Evolutionary conservation across 2,888 invertebrate genomes (phyloP), one percentile per base, ranked within the genome.

Genomic region (Halictus quadricinctus): DNA sequence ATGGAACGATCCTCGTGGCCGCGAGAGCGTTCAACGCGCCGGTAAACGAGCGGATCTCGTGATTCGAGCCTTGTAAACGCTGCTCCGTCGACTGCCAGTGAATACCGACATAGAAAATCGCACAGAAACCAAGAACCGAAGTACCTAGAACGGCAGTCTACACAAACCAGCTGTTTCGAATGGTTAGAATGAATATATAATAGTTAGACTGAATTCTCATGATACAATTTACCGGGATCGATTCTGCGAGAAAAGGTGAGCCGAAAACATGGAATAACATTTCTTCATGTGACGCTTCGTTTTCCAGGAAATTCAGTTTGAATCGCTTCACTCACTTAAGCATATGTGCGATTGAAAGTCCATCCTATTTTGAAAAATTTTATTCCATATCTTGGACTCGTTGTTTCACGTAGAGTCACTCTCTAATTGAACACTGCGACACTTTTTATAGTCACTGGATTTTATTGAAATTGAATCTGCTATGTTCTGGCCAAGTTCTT

Each of bases 41-140:
- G 80, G 86, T 86, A 88, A 90, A 90, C 88, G 86, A 88, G 88
- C 85, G 81, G 78, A 88, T 73, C 66, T 29, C 60, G 60, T 64
- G 60, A 64, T 64, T 13, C 60, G 25, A 64, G 29, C 25, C 25
- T 64, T 64, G 60, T 64, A 64, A 64, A 64, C 60, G 0, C 15
- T 29, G 60, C 29, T 15, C 6, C 1, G 15, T 64, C 12, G 60
- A 29, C 60, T 25, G 60, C 25, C 25, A 29, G 60, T 0, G 25
- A 60, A 60, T 60, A 60, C 25, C 25, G 60, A 25, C 60, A 5
- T 6, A 15, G 60, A 25, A 13, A 60, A 60, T 29, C 25, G 6
- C 25, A 25, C 60, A 15, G 60, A 64, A 29, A 64, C 60, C 29
- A 21, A 64, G 6, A 29, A 58, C 58, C 58, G n/a, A 58, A 58